Evolutionary conservation across 2,797 vertebrate genomes (phyloP).

Genomic region (Peromyscus nudipes): DNA sequence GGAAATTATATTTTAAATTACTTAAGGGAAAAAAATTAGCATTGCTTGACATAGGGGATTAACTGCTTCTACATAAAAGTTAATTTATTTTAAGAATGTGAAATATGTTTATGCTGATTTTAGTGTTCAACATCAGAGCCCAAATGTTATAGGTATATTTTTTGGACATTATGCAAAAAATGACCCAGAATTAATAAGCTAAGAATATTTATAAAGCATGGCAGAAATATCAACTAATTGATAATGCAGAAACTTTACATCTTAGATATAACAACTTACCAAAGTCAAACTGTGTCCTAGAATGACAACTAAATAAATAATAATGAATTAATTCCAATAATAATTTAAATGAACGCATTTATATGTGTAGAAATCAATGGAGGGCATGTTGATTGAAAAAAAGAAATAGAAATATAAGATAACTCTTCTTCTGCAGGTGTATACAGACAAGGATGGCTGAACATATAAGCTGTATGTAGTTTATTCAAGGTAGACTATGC

Average conservation of each 20-base stretch:
- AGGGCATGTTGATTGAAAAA: not conserved
- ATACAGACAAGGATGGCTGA: not conserved
- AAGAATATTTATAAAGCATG: conserved; percentile 76
- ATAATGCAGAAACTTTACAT: conserved; percentile 36
- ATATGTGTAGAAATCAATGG: not conserved
- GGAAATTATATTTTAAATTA: conserved; percentile 91
- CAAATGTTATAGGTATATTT: conserved; percentile 76
- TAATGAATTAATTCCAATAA: not conserved
- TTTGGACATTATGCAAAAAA: conserved; percentile 74
- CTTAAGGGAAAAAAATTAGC: conserved; percentile 83
- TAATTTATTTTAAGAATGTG: conserved; percentile 88
- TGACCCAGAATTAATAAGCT: conserved; percentile 81
- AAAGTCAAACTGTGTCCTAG: not conserved
- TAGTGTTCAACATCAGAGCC: conserved; percentile 79
- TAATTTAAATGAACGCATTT: not conserved
- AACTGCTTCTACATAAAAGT: conserved; percentile 86
- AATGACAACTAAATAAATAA: not conserved
- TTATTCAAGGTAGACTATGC: not conserved
- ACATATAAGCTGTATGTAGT: not conserved
- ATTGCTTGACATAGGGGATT: conserved; percentile 88
- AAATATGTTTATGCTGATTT: conserved; percentile 87
- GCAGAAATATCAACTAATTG: conserved; percentile 59
- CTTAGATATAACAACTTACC: not conserved
- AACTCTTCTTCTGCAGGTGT: not conserved
- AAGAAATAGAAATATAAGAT: not conserved